These are phyloP conservation scores for Podotricha telesiphe DNA, from an alignment of 2,888 invertebrate species.

Conservation along the genomic window DNA sequence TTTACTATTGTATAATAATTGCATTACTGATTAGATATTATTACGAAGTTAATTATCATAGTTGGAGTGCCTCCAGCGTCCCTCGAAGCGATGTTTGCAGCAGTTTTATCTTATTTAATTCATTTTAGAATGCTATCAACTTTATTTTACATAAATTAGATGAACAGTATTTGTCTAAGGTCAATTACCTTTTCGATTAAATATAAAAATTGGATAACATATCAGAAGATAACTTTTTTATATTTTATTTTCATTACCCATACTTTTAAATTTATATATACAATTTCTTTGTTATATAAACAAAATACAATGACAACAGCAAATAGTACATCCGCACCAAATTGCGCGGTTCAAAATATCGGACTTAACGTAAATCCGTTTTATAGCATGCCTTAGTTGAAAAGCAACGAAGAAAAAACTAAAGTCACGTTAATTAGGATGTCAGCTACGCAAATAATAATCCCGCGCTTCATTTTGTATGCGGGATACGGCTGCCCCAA, in stretches of 20 bases:
- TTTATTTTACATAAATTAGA: slow-evolving; percentile 1
- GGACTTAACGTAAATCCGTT: slow-evolving; percentile 3
- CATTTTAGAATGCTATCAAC: slow-evolving; percentile 1
- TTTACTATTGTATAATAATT: slow-evolving; percentile 21
- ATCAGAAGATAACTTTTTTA: no score
- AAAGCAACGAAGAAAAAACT: slow-evolving; percentile 63
- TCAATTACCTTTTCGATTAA: neutral
- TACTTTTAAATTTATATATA: no score
- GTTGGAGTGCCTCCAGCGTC: slow-evolving; percentile 14
- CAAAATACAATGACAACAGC: neutral
- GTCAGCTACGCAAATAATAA: slow-evolving; percentile 79
- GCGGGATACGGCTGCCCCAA: slow-evolving; percentile 65
- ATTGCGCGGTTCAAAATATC: neutral
- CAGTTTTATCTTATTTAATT: slow-evolving; percentile 7
- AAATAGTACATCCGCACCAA: neutral
- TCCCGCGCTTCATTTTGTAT: slow-evolving; percentile 76
- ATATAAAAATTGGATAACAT: neutral
- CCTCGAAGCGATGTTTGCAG: slow-evolving; percentile 10
- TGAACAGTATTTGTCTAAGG: neutral
- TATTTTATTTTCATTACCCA: neutral
- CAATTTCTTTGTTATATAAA: no score
- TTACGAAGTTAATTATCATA: slow-evolving; percentile 21
- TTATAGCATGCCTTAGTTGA: slow-evolving; percentile 25
- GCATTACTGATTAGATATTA: slow-evolving; percentile 23
- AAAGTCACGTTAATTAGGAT: slow-evolving; percentile 77